Percentiles rank a stretch among this genome's conserved stretches.
These are phyloP conservation scores for Clarias pachynema DNA, from an alignment of 2,797 vertebrate species.

Conservation along the genomic window DNA sequence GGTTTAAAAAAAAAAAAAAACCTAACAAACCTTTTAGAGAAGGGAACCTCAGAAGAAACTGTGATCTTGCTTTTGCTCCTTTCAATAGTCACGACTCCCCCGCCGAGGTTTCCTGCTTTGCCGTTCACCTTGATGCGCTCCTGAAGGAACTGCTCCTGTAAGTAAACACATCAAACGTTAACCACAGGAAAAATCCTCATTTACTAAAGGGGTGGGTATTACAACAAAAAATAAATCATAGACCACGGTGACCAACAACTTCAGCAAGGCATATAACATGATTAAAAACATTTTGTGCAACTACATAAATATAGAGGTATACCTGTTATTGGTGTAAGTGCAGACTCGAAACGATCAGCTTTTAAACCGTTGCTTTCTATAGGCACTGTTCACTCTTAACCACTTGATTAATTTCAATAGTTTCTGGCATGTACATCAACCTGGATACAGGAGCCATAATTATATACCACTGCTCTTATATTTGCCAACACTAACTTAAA, in stretches of 20 bases:
- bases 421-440: neutral
- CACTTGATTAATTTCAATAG: neutral
- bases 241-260: neutral
- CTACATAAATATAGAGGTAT: neutral
- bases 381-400: neutral
- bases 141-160: slow-evolving; percentile 87
- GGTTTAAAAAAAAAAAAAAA: too few relatives aligned
- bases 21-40: slow-evolving; percentile 88
- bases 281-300: neutral
- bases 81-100: slow-evolving; percentile 82
- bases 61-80: slow-evolving; percentile 89
- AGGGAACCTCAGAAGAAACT: slow-evolving; percentile 84
- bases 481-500: neutral
- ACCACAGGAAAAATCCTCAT: neutral
- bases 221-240: neutral
- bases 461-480: neutral
- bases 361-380: neutral
- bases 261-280: neutral
- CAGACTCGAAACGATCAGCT: neutral
- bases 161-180: neutral
- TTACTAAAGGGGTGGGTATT: neutral
- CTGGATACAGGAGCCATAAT: neutral
- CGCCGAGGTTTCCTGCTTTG: slow-evolving; percentile 84
- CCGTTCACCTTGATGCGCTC: slow-evolving; percentile 88
- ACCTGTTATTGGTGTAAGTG: neutral